phyloP scores from a whole-genome alignment of 37 sponge, comb jelly and placozoan genomes.

The Beroe ovata region DNA sequence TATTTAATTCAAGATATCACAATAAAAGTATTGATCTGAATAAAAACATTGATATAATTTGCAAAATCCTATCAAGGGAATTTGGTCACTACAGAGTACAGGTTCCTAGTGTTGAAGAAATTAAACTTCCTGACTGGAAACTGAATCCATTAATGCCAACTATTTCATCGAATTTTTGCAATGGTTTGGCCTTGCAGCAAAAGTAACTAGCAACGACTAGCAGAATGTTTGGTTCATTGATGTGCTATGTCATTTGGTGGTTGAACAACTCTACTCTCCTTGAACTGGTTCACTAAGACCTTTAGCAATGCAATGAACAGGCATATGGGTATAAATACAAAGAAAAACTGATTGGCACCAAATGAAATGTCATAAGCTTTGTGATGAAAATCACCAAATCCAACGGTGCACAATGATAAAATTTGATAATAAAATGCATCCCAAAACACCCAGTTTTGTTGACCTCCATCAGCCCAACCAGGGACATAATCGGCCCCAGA shows the following conservation, averaged over 20 bases:
- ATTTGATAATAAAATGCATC: conserved; percentile 57
- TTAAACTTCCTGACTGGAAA: background rate
- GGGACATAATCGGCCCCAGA: conserved; percentile 38
- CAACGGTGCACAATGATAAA: conserved; percentile 9
- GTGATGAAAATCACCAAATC: conserved; percentile 14
- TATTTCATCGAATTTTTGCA: background rate
- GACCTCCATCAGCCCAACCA: conserved; percentile 59
- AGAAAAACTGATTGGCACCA: conserved; percentile 30
- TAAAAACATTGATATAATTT: too few species aligned
- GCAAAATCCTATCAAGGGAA: too few species aligned
- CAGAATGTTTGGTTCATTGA: too few species aligned
- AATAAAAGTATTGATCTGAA: too few species aligned
- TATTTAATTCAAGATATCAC: too few species aligned
- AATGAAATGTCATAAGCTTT: conserved; percentile 6
- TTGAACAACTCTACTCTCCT: too few species aligned
- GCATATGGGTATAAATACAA: conserved; percentile 63
- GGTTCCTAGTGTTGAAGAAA: too few species aligned
- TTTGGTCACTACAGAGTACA: too few species aligned
- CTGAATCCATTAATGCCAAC: background rate
- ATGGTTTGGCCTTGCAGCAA: too few species aligned
- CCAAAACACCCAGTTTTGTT: conserved; percentile 42
- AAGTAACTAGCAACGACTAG: too few species aligned
- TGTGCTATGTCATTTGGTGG: too few species aligned
- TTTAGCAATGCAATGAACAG: conserved; percentile 2
- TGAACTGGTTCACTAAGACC: background rate